Base-by-base conservation (phyloP, 2,113 vertebrate genomes). In the Pitta sordida region DNA sequence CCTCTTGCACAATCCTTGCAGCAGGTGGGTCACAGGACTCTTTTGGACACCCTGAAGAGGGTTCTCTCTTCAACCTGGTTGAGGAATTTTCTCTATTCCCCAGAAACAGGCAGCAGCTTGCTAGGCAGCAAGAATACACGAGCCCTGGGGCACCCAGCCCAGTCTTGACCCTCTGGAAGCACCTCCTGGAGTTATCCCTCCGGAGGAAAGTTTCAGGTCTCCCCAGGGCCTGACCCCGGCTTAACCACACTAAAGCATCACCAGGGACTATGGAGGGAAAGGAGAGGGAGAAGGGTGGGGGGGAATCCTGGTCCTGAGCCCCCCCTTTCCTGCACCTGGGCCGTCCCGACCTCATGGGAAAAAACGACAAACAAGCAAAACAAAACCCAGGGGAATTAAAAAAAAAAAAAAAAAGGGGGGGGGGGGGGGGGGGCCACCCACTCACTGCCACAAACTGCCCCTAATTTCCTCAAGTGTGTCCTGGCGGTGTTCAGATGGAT, bases 331-430 rank as follows among this genome's bases (percentile, higher is more conserved):
- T 1, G 20, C 0, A 0, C 5, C 49, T 14, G 39, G 16, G 29
- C 43, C 67, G 18, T 48, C 27, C 11, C 0, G 0, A 23, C 15
- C 9, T 26, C n/a, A 20, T 0, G 0, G 12, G 3, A 2, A 7
- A 5, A n/a, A 59, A 58, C 23, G 32, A 21, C 30, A 56, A n/a
- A n/a, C 32, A 18, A 60, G 7, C 11, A 37, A 60, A 21, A 46
- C 44, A 46, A 46, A 46, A 46, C 44, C 44, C 9, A 46, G 20
- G 44, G 2, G 32, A 30, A 15, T 11, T 15, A 17, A 27, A 20
- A 6, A 30, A 37, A 41, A n/a, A n/a, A n/a, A n/a, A n/a, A n/a
- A n/a, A n/a, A n/a, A n/a, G n/a, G n/a, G n/a, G n/a, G n/a, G n/a
- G n/a, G n/a, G n/a, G n/a, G n/a, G n/a, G n/a, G n/a, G 26, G 12